phyloP scores from a whole-genome alignment of 1,140 invertebrate genomes.

The Heterodera schachtii region DNA sequence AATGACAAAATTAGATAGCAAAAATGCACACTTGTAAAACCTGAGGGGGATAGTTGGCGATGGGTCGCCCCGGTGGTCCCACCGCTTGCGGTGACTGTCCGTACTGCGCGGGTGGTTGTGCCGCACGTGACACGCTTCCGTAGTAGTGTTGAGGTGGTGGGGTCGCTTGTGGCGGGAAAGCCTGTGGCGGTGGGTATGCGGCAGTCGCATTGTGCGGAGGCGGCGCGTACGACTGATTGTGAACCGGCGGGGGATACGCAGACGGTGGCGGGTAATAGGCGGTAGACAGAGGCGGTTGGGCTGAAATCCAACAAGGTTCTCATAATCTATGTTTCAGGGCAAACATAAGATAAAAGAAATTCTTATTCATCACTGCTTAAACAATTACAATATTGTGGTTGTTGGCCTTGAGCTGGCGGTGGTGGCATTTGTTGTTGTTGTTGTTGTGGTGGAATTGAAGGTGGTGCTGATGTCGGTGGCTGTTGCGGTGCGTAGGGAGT shows the following conservation, averaged over 20 bases:
- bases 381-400: conserved; percentile 23
- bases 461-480: conserved; percentile 16
- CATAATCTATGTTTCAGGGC: no score
- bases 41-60: conserved; percentile 6
- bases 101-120: conserved; percentile 25
- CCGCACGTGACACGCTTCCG: background rate
- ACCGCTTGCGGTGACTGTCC: conserved; percentile 25
- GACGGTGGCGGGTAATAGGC: conserved; percentile 39
- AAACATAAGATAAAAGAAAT: background rate
- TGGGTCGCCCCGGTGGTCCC: conserved; percentile 15
- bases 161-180: conserved; percentile 37
- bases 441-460: conserved; percentile 23
- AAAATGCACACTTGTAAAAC: conserved; percentile 2
- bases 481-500: conserved; percentile 29
- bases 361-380: conserved; percentile 7
- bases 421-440: background rate
- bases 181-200: conserved; percentile 37
- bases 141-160: conserved; percentile 40
- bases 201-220: conserved; percentile 14
- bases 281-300: conserved; percentile 29
- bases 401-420: conserved; percentile 39
- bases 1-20: background rate
- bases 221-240: conserved; percentile 21
- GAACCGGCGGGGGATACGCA: conserved; percentile 22
- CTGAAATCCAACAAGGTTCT: background rate